These are phyloP conservation scores for Gambusia yucatana DNA, from an alignment of 2,797 vertebrate genomes.

Conservation along the genomic window DNA sequence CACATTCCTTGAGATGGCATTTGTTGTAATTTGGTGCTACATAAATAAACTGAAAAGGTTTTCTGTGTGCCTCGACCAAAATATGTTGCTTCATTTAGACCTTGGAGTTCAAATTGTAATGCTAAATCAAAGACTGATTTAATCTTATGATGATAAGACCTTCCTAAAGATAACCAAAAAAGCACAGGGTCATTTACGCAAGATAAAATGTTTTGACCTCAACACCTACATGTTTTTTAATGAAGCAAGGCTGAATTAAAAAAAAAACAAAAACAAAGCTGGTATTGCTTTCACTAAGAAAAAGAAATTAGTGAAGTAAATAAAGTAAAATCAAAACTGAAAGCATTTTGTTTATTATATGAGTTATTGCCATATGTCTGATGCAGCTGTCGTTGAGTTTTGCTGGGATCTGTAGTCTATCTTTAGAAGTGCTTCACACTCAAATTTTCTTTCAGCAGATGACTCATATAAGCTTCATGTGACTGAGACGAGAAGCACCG, in stretches of 20 bases:
- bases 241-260: not conserved
- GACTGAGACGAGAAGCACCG: not conserved
- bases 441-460: not conserved
- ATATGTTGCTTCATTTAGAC: not conserved
- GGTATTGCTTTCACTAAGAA: not conserved
- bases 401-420: slow-evolving; percentile 1
- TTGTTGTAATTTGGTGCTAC: not conserved
- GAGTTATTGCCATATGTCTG: not conserved
- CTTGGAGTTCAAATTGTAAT: not conserved
- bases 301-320: not conserved
- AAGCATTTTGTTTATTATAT: not conserved
- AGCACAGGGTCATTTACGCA: not conserved
- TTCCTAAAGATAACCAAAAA: not conserved
- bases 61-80: not conserved
- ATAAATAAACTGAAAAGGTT: not conserved
- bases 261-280: not conserved
- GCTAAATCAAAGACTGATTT: not conserved
- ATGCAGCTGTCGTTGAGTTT: not conserved
- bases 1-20: not conserved
- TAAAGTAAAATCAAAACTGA: not conserved
- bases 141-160: not conserved
- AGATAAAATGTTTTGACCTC: not conserved
- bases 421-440: not conserved
- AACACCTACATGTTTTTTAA: not conserved
- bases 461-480: slow-evolving; percentile 3